These are phyloP conservation scores for Corynorhinus townsendii DNA, from an alignment of 2,113 vertebrate species.

Conservation along the genomic window DNA sequence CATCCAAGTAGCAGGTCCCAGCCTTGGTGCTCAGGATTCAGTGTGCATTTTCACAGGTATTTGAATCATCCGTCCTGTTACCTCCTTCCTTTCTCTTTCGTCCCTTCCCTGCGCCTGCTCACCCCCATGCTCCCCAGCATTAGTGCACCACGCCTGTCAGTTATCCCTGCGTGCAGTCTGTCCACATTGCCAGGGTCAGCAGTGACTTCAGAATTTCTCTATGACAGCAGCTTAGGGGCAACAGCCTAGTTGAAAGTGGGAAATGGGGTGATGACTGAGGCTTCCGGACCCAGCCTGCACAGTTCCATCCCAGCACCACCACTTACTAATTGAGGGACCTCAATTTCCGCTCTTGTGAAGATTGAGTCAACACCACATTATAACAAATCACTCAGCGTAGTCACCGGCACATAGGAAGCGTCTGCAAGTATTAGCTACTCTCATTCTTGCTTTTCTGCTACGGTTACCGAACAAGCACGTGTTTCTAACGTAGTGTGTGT, in stretches of 20 bases:
- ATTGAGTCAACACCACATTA: background rate
- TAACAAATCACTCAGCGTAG: background rate
- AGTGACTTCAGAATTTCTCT: background rate
- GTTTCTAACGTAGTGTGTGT: background rate
- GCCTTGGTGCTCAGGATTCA: background rate
- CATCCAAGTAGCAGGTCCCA: background rate
- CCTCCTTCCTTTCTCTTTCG: background rate
- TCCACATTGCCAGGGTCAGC: background rate
- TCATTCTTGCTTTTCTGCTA: background rate
- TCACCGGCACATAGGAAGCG: background rate
- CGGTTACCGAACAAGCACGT: background rate
- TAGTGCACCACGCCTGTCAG: background rate
- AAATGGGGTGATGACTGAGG: background rate
- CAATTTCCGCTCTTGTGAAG: background rate
- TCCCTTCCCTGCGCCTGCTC: background rate
- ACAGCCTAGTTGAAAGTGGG: background rate
- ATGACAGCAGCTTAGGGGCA: no score
- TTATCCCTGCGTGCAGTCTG: background rate
- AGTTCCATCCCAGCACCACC: background rate
- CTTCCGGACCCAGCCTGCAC: no score
- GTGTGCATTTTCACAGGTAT: background rate
- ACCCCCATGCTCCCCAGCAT: background rate
- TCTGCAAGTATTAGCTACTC: background rate
- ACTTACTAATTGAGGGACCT: background rate
- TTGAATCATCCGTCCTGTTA: background rate